Conservation (phyloP, 2,113 vertebrate genomes). For the Nothobranchius furzeri region DNA sequence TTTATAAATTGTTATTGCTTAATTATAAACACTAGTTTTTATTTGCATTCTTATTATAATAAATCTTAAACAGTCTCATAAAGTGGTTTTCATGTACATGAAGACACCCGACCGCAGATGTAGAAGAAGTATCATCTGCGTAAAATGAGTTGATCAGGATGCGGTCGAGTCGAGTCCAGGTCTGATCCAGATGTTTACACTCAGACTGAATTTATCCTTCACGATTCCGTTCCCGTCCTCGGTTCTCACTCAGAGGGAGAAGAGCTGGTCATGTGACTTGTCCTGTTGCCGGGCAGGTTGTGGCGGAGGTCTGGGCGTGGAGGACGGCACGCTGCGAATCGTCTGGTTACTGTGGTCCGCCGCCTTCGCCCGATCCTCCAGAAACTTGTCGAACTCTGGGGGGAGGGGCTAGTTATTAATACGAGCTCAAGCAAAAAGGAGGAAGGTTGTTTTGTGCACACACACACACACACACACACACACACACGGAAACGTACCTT, state of each 20-base stretch:
- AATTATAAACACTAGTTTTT: slow-evolving; percentile 27
- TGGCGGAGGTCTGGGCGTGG: slow-evolving; percentile 37
- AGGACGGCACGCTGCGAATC: slow-evolving; percentile 4
- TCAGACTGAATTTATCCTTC: not conserved
- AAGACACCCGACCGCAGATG: slow-evolving; percentile 22
- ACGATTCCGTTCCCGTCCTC: not conserved
- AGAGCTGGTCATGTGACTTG: slow-evolving; percentile 72
- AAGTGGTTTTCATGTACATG: slow-evolving; percentile 25
- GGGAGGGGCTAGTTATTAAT: not conserved
- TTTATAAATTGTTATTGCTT: not conserved
- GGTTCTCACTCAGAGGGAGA: slow-evolving; percentile 67
- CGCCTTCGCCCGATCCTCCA: slow-evolving; percentile 67
- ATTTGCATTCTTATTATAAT: slow-evolving; percentile 26
- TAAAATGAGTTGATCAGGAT: slow-evolving; percentile 20
- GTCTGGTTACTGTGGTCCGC: slow-evolving; percentile 43
- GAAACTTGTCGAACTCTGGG: slow-evolving; percentile 78
- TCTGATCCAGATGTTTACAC: not conserved
- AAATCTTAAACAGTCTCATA: slow-evolving; percentile 51
- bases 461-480: no score
- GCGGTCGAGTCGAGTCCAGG: slow-evolving; percentile 26
- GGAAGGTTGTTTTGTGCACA: no score
- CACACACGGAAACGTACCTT: slow-evolving; percentile 53
- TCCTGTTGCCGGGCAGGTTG: slow-evolving; percentile 57
- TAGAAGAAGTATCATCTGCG: slow-evolving; percentile 13
- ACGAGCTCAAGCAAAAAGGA: not conserved